Evolutionary conservation across 2,113 vertebrate genomes (phyloP).

Genomic region (Labrus mixtus): DNA sequence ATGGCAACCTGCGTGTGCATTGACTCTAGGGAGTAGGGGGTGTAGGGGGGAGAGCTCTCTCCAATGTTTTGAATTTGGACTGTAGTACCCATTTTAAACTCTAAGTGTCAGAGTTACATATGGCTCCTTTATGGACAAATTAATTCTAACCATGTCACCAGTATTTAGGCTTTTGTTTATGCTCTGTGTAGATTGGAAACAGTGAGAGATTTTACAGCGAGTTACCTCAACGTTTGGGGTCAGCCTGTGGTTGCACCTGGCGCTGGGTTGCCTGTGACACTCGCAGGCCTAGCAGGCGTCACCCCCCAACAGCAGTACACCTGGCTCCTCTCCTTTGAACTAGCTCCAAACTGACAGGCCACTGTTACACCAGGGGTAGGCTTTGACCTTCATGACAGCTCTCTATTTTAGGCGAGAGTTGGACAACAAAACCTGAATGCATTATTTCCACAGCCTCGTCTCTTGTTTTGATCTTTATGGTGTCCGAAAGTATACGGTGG

Average conservation of each 20-base stretch:
- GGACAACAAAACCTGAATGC: neutral
- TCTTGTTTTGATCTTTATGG: neutral
- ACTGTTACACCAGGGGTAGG: conserved; percentile 19
- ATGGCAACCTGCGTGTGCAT: no score
- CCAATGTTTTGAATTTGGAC: no score
- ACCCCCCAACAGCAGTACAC: conserved; percentile 38
- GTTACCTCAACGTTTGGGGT: conserved; percentile 9
- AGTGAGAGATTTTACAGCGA: conserved; percentile 11
- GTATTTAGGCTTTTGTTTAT: neutral
- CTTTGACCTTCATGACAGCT: conserved; percentile 27
- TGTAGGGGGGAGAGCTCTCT: no score
- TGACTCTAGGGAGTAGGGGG: no score
- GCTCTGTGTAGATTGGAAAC: neutral
- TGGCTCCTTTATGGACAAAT: no score
- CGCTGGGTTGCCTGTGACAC: conserved; percentile 20
- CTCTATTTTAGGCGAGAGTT: conserved; percentile 17
- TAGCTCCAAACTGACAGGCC: conserved; percentile 51
- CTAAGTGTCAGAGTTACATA: no score
- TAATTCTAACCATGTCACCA: neutral
- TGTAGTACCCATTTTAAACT: no score
- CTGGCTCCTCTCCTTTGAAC: conserved; percentile 63
- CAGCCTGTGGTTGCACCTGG: conserved; percentile 23
- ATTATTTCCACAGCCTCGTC: neutral
- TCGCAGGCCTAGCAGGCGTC: conserved; percentile 25
- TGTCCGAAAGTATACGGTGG: neutral